phyloP scores from a whole-genome alignment of 2,797 vertebrate species.

The Alectoris magna region DNA sequence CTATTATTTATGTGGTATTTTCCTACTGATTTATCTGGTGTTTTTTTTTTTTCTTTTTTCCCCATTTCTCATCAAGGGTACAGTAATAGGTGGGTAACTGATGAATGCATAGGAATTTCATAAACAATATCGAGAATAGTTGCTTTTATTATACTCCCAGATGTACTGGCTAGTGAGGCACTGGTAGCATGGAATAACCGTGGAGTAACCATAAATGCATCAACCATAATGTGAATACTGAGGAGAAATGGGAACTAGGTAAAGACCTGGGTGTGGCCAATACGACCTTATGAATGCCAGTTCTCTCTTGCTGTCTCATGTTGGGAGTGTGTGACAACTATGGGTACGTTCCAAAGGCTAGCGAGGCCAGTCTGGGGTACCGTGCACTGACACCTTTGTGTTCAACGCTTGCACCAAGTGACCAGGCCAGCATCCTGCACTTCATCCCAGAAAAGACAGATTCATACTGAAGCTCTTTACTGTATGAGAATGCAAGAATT shows the following conservation, averaged over 20 bases:
- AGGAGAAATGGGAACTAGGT: background rate
- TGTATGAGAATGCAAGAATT: constrained; percentile 11
- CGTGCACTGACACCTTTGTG: background rate
- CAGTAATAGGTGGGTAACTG: background rate
- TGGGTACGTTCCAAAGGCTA: background rate
- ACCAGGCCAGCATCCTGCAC: background rate
- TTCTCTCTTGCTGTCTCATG: background rate
- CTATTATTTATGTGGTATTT: background rate
- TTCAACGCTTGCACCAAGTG: background rate
- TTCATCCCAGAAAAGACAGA: background rate
- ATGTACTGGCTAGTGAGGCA: background rate
- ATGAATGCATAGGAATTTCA: background rate
- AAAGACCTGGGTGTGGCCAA: background rate
- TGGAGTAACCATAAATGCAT: background rate
- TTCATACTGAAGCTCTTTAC: background rate
- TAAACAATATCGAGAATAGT: background rate
- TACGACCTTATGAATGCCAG: background rate
- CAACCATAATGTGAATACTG: background rate
- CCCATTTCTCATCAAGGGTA: background rate
- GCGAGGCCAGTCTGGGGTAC: background rate
- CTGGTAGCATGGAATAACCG: background rate
- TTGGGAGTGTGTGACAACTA: background rate
- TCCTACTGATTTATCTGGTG: background rate
- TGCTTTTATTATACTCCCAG: background rate
- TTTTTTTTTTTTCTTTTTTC: accelerated